phyloP scores from a whole-genome alignment of 2,113 vertebrate species.

The Bubalus kerabau region DNA sequence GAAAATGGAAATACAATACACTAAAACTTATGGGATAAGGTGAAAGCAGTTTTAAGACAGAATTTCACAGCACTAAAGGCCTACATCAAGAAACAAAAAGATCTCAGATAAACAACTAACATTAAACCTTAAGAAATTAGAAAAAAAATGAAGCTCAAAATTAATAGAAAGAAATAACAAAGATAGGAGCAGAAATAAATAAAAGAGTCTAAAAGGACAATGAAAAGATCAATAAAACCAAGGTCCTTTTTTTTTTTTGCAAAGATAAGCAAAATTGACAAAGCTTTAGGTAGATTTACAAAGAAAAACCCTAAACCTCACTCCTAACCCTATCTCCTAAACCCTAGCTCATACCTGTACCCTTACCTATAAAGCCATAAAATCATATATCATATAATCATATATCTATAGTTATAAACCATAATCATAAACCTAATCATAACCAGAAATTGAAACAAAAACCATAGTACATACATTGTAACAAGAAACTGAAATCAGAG shows the following conservation, averaged over 20 bases:
- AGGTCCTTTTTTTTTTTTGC: background rate
- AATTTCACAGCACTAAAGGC: background rate
- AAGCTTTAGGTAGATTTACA: background rate
- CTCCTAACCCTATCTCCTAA: background rate
- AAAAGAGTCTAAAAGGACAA: background rate
- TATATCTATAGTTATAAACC: background rate
- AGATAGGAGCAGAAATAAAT: background rate
- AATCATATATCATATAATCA: background rate
- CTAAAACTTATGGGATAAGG: background rate
- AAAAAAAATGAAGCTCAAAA: background rate
- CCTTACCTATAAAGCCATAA: background rate
- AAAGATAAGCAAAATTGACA: background rate
- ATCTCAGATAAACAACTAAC: background rate
- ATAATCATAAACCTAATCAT: background rate
- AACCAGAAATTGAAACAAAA: background rate
- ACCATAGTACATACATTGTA: background rate
- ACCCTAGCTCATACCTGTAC: background rate
- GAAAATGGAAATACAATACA: background rate
- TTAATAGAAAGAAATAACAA: background rate
- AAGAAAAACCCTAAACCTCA: background rate
- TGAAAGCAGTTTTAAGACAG: background rate
- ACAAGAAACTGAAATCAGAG: background rate
- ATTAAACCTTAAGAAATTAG: background rate
- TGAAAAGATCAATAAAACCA: background rate
- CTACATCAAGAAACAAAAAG: background rate